Base-by-base conservation (phyloP, 2,888 invertebrate species). In the Steromphala cineraria region DNA sequence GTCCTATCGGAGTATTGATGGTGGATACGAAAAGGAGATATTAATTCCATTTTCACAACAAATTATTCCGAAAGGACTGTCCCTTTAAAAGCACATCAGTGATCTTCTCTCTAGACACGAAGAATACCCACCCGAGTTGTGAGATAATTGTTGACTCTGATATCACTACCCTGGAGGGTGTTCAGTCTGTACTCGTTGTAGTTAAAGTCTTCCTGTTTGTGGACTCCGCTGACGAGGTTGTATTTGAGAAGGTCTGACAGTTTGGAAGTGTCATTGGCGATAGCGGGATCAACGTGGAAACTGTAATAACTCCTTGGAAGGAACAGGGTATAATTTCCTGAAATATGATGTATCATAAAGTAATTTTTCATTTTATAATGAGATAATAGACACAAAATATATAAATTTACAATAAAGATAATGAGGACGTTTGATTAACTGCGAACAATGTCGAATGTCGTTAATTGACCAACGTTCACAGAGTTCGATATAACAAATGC, bases 291-390 rank as follows among this genome's bases (percentile, higher is more conserved):
- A 2, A 75, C n/a, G 17, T 52, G n/a, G n/a, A 21, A 24, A 28
- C 19, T 52, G 0, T 88, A 88, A 2, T 81, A 81, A 79, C 89
- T 83, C 8, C 86, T 85, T 7, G 89, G 90, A 2, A 85, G 85
- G 1, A 90, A 78, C 0, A 90, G 28, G 3, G 90, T 90, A 75
- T 85, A 88, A 15, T 89, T 88, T 24, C 87, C 89, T 46, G 10
- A 46, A 46, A 46, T 46, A 10, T 36, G 28, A n/a, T 10, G 19
- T 21, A n/a, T n/a, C 15, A 67, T 15, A 67, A 67, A 28, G 24
- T 28, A n/a, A 8, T 1, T 19, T 56, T 7, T 56, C 36, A 36
- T 36, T 36, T 36, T 2, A n/a, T n/a, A n/a, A n/a, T n/a, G n/a
- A n/a, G n/a, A n/a, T n/a, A n/a, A n/a, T n/a, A n/a, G n/a, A n/a